Evolutionary conservation across 1,140 invertebrate species (phyloP).

Genomic region (Leptopilina boulardi): DNA sequence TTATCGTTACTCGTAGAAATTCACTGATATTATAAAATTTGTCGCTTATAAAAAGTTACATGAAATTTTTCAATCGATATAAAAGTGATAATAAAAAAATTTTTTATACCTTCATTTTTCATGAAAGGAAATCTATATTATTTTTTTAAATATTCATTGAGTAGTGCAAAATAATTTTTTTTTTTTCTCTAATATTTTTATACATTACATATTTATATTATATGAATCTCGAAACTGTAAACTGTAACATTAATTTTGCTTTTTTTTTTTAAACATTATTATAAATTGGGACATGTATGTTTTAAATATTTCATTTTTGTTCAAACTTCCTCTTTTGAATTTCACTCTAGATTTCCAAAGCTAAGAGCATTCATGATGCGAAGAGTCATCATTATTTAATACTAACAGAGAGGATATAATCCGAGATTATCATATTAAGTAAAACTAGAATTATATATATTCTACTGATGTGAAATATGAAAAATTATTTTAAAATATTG

Average conservation of each 20-base stretch:
- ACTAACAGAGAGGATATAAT: conserved; percentile 9
- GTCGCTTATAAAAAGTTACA: too few species aligned
- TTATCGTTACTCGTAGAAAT: too few species aligned
- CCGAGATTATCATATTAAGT: conserved; percentile 8
- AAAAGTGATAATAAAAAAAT: too few species aligned
- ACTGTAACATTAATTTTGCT: too few species aligned
- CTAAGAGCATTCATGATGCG: not conserved
- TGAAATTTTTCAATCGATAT: too few species aligned
- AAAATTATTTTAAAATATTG: too few species aligned
- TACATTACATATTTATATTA: not conserved
- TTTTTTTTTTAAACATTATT: not conserved
- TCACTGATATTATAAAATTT: too few species aligned
- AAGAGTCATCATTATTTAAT: conserved; percentile 27
- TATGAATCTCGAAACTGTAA: not conserved
- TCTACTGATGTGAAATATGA: too few species aligned
- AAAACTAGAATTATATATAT: not conserved
- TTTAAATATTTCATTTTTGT: not conserved
- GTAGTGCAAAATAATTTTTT: not conserved
- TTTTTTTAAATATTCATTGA: too few species aligned
- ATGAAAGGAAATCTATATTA: too few species aligned
- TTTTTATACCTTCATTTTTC: too few species aligned
- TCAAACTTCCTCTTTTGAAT: not conserved
- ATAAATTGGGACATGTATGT: not conserved
- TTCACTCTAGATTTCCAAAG: not conserved
- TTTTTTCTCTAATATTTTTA: not conserved